A percentile compares a stretch with the other conserved stretches of the same genome.
Conservation (phyloP, 2,113 vertebrate genomes). For the Chloropsis hardwickii region DNA sequence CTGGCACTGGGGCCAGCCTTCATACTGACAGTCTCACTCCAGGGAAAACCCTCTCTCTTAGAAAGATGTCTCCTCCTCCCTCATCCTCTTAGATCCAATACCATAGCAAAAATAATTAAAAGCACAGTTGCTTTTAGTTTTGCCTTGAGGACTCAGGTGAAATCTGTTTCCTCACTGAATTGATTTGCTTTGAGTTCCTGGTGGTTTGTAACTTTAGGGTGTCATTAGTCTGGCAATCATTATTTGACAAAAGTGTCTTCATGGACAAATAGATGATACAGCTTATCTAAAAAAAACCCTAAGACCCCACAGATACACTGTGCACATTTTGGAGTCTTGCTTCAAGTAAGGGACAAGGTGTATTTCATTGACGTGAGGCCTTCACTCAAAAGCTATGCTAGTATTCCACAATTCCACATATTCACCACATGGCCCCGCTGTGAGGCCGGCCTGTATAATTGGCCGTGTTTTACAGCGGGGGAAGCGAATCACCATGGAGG, state of each 20-base stretch:
- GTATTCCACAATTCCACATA: not conserved
- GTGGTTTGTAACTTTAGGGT: slow-evolving; percentile 13
- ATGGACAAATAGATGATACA: not conserved
- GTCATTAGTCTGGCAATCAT: not conserved
- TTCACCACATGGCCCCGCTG: not conserved
- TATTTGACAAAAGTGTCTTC: not conserved
- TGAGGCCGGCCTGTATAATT: not conserved
- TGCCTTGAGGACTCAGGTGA: slow-evolving; percentile 13
- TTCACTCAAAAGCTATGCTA: not conserved
- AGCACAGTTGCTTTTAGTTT: not conserved
- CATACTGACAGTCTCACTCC: accelerated
- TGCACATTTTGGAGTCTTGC: not conserved
- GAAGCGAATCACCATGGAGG: accelerated
- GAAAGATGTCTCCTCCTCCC: not conserved
- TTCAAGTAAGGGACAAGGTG: not conserved
- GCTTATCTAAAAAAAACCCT: not conserved
- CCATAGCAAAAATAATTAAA: slow-evolving; percentile 29
- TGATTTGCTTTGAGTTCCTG: not conserved
- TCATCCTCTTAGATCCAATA: not conserved
- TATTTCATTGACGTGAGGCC: not conserved
- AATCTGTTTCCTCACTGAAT: slow-evolving; percentile 4
- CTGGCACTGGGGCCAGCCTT: not conserved
- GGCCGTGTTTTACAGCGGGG: not conserved
- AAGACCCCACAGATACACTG: not conserved
- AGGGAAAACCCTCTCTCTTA: not conserved